Base-by-base conservation (phyloP, 1,140 invertebrate genomes). In the Calephelis virginiensis region DNA sequence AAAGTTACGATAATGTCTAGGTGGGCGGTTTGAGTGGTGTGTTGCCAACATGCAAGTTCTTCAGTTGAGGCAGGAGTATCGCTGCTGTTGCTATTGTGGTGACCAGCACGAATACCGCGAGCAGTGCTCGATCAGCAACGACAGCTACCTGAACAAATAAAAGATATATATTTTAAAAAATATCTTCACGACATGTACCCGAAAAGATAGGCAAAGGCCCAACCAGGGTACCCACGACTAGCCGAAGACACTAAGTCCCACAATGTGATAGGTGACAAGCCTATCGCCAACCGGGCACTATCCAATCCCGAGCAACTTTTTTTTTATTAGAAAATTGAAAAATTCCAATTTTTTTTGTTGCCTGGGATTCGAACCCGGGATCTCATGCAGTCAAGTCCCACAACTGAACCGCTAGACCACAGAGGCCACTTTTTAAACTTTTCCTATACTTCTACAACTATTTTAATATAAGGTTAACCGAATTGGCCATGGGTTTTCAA, bases 31-130 rank as follows among this genome's bases (percentile, higher is more conserved):
- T 86, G 53, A 90, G 75, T n/a, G 86, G 88, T 28, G 88, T 90
- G 63, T 90, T 89, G 45, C 86, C 88, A 38, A 89, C 86, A 72
- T 90, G 85, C 14, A 90, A 68, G 63, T 88, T 88, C 71, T 89
- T 89, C 37, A 89, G 68, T 64, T 91, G 89, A 3, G 89, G 89
- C 40, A 89, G 73, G 40, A 92, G 74, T 38, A 92, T 92, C 56
- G 89, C 90, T 6, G 87, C 86, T 5, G 91, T 91, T 0, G 90
- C 76, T 53, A 90, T 82, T 5, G 80, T 78, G n/a, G 90, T 92
- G 13, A 91, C 83, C 63, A 92, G 70, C 61, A 91, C 84, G 71
- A 92, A 92, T 0, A 89, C 87, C 0, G 91, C 91, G 6, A 92
- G 78, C 9, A 92, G 73, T 2, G 90, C 91, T 43, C 91, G 84